A percentile compares a stretch with the other conserved stretches of the same genome.
Conservation (phyloP, 2,797 vertebrate genomes). For the Microctenopoma stevenorrisi region DNA sequence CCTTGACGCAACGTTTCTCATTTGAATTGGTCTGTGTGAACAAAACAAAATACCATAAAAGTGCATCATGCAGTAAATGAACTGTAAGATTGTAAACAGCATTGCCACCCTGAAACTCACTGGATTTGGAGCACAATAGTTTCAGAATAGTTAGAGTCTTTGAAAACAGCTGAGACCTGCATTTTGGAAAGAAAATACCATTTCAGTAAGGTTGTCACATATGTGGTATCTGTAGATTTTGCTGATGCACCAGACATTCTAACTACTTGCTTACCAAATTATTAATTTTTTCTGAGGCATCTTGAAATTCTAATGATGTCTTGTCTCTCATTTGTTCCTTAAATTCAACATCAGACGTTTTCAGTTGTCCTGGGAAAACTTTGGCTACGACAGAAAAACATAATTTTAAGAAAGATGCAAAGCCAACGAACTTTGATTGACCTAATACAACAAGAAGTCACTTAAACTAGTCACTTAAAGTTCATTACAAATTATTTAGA, state of each 20-base stretch:
- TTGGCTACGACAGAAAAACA: slow-evolving; percentile 60
- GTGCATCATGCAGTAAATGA: neutral
- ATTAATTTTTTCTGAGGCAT: fast-evolving
- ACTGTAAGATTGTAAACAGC: neutral
- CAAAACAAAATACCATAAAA: slow-evolving; percentile 5
- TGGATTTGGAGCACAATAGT: slow-evolving; percentile 31
- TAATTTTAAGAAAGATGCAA: neutral
- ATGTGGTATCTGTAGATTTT: neutral
- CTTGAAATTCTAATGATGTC: fast-evolving
- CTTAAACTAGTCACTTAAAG: no score
- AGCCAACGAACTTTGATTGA: neutral
- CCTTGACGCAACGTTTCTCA: fast-evolving
- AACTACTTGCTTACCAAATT: slow-evolving; percentile 4
- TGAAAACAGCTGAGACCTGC: fast-evolving
- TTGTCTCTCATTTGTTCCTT: fast-evolving
- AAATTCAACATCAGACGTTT: fast-evolving
- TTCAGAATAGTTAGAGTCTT: fast-evolving
- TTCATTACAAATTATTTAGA: no score
- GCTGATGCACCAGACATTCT: no score
- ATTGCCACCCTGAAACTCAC: slow-evolving; percentile 36
- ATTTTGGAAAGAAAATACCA: neutral
- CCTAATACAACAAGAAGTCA: no score
- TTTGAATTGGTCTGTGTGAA: fast-evolving
- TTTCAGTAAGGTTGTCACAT: neutral
- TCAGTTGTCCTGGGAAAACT: slow-evolving; percentile 58